phyloP scores from a whole-genome alignment of 53 echinoderm and acorn worm genomes.

The Henricia sp. region DNA sequence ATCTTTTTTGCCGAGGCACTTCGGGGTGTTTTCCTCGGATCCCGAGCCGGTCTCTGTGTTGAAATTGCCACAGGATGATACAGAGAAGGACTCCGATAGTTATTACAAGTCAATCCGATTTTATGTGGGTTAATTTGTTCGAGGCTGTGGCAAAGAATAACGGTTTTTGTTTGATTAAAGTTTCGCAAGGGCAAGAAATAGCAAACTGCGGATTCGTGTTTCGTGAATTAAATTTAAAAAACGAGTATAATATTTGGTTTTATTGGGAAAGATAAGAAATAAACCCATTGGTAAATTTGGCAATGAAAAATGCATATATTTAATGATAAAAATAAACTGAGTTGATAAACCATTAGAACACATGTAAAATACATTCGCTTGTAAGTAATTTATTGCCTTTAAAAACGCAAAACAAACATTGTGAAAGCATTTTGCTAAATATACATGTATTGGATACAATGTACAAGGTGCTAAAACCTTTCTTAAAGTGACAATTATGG shows the following conservation, averaged over 20 bases:
- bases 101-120: slow-evolving; percentile 63
- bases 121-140: slow-evolving; percentile 59
- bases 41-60: slow-evolving; percentile 43
- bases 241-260: too few species aligned
- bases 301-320: too few species aligned
- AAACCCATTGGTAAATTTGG: too few species aligned
- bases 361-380: too few species aligned
- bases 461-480: too few species aligned
- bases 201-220: not conserved
- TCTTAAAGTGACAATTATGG: not conserved
- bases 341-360: too few species aligned
- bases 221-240: slow-evolving; percentile 33
- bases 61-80: slow-evolving; percentile 32
- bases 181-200: slow-evolving; percentile 11
- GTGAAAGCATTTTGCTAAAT: too few species aligned
- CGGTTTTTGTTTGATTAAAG: slow-evolving; percentile 61
- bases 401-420: too few species aligned
- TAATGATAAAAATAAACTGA: too few species aligned
- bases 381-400: too few species aligned
- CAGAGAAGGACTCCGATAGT: slow-evolving; percentile 16
- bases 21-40: slow-evolving; percentile 31
- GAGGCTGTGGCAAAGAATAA: not conserved
- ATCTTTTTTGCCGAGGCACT: slow-evolving; percentile 29
- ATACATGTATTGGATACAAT: too few species aligned
- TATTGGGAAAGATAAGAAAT: too few species aligned